Percentiles rank a stretch among this genome's conserved stretches.
Conservation (phyloP, 92 coral and sea anemone genomes). For the Pocillopora meandrina region DNA sequence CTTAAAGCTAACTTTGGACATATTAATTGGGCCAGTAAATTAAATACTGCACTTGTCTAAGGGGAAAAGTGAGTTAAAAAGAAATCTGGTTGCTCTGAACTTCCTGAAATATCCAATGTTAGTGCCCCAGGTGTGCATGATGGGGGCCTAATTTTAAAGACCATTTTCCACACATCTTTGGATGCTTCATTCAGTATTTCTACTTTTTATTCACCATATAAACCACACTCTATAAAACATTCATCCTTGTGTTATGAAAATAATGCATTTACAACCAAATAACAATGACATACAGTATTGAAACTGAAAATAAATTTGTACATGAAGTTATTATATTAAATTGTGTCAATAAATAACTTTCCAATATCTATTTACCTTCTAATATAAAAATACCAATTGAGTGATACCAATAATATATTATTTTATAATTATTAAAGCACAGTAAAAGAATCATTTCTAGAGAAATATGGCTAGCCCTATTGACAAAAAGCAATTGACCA, state of each 20-base stretch:
- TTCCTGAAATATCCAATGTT: no score
- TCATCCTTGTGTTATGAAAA: neutral
- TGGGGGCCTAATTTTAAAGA: neutral
- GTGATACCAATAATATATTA: neutral
- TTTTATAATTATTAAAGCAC: no score
- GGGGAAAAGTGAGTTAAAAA: no score
- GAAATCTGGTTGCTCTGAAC: no score
- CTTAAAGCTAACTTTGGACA: no score
- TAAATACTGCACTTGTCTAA: no score
- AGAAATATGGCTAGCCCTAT: neutral
- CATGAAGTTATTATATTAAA: neutral
- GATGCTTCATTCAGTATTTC: neutral
- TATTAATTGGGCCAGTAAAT: no score
- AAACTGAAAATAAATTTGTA: neutral
- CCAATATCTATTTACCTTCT: neutral
- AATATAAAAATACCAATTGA: no score
- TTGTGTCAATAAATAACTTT: neutral
- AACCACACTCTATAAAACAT: neutral
- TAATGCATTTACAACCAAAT: neutral
- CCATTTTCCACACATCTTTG: neutral
- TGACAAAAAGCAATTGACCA: neutral
- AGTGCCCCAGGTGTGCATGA: neutral
- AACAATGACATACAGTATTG: neutral
- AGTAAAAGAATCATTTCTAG: neutral
- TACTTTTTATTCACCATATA: neutral